Conservation (phyloP, 2,113 vertebrate genomes). For the Eulacestoma nigropectus region DNA sequence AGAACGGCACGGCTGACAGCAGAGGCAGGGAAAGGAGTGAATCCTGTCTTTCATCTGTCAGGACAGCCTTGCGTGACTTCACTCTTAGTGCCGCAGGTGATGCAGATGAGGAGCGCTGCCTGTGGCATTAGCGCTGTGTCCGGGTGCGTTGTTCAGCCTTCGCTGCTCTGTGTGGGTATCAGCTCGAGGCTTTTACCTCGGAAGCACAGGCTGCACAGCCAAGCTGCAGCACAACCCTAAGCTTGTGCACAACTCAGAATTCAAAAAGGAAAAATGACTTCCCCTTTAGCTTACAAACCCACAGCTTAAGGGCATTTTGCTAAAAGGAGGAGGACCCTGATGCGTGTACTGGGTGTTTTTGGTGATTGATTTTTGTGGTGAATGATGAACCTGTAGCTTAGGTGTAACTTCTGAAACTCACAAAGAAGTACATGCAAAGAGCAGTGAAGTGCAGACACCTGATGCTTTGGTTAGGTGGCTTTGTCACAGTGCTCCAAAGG, state of each 20-base stretch:
- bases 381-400: not conserved
- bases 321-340: not conserved
- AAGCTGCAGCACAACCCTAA: not conserved
- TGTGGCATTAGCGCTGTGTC: fast-evolving
- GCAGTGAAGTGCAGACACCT: not conserved
- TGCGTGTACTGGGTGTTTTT: not conserved
- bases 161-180: not conserved
- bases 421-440: too few species aligned
- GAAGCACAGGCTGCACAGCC: fast-evolving
- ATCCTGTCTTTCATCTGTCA: not conserved
- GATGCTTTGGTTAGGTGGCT: not conserved
- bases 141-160: fast-evolving
- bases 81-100: too few species aligned
- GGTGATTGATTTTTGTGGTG: not conserved
- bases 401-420: not conserved
- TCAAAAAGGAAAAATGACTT: not conserved
- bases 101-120: not conserved
- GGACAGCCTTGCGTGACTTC: not conserved
- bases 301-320: not conserved
- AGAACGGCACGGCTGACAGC: fast-evolving
- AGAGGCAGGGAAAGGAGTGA: not conserved
- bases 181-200: not conserved
- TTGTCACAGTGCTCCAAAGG: not conserved
- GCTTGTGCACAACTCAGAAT: not conserved
- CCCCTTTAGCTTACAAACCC: not conserved